Base-by-base conservation (phyloP, 2,797 vertebrate species). In the Alosa sapidissima region DNA sequence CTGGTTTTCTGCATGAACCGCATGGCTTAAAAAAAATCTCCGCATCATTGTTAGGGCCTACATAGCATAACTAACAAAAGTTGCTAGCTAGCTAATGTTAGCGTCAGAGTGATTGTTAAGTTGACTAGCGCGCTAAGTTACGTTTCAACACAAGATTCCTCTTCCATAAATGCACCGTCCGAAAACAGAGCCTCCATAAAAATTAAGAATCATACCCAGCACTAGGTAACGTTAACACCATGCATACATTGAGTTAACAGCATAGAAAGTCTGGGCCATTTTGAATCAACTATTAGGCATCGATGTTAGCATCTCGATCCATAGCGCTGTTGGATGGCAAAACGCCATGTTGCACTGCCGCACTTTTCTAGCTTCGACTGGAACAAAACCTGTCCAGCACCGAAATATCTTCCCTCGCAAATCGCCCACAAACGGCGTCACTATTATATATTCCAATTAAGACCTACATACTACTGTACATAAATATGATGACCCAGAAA, bases 311-410 rank as follows among this genome's bases (percentile, higher is more conserved):
- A 81, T 47, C 19, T n/a, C 49, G 51, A 48, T 51, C 33, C 78
- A 68, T 85, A 84, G 41, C 41, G 13, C 45, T 81, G 24, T 62
- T 48, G 2, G 65, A 82, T 14, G 36, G 11, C 49, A 84, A 84
- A 82, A 90, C 83, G 83, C 91, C 91, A 93, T 82, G 89, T 83
- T 81, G 85, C 87, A 88, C 54, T 81, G 82, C 89, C 90, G 93
- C 93, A 94, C 93, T 93, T 94, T 89, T 92, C 89, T 90, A 89
- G 91, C 88, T 86, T 93, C 89, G 91, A 88, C 90, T 90, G 88
- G 86, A 94, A 93, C 91, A 93, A 91, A 91, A 41, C 19, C 84
- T 24, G 84, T 5, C 52, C 52, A 51, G 36, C 78, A 78, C 36
- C 24, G 7, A 83, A 88, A 86, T 21, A 16, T 72, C 89, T 85